Evolutionary conservation across 1,140 invertebrate genomes (phyloP).

Genomic region (Mizuhopecten yessoensis): DNA sequence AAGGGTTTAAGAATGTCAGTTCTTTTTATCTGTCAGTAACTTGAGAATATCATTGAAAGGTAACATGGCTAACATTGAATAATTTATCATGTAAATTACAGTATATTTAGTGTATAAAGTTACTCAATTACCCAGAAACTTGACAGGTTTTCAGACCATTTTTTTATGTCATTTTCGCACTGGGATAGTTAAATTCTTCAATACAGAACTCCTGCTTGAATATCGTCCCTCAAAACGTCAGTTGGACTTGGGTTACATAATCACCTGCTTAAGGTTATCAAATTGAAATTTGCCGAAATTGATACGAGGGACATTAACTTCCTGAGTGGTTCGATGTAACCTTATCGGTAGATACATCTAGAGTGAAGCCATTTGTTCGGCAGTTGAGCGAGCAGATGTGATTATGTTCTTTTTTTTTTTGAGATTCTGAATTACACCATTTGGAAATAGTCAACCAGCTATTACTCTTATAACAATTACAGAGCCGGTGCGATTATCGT

Average conservation of each 20-base stretch:
- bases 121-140: slow-evolving; percentile 2
- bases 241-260: background rate
- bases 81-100: slow-evolving; percentile 18
- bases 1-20: background rate
- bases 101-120: background rate
- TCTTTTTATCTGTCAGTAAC: background rate
- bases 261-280: slow-evolving; percentile 19
- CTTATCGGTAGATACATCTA: background rate
- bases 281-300: slow-evolving; percentile 22
- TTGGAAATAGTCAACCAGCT: background rate
- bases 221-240: background rate
- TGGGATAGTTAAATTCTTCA: too few relatives aligned
- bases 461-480: background rate
- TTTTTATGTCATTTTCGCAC: background rate
- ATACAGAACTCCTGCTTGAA: background rate
- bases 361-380: slow-evolving; percentile 17
- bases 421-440: background rate
- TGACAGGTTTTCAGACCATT: background rate
- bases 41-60: slow-evolving; percentile 38
- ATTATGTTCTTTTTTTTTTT: slow-evolving; percentile 11
- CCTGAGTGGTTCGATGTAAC: slow-evolving; percentile 25
- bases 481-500: background rate
- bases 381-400: slow-evolving; percentile 9
- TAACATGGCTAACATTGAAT: background rate
- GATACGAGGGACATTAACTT: background rate